Evolutionary conservation across 2,888 invertebrate species (phyloP).

Genomic region (Dermolepida albohirtum): DNA sequence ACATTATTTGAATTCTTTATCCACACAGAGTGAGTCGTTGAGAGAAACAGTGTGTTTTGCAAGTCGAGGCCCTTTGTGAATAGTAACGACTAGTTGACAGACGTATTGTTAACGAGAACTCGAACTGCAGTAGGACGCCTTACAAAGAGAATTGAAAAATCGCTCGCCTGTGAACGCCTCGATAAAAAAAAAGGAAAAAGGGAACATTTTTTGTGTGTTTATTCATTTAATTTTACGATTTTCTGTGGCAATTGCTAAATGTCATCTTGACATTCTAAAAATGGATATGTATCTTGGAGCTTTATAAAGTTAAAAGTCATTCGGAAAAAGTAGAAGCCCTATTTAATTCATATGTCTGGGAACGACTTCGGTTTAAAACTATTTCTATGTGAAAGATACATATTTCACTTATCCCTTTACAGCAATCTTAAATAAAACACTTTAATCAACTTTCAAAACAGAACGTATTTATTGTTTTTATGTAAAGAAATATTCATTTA

Average conservation of each 20-base stretch:
- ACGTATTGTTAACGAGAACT: constrained; percentile 47
- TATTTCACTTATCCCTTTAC: not conserved
- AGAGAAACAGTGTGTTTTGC: constrained; percentile 46
- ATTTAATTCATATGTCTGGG: not conserved
- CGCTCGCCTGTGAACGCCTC: constrained; percentile 47
- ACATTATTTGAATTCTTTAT: constrained; percentile 38
- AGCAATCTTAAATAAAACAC: no score
- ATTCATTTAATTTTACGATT: constrained; percentile 44
- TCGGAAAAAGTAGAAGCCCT: constrained; percentile 4
- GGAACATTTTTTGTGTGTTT: constrained; percentile 34
- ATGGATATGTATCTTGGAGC: constrained; percentile 15
- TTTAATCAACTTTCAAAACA: no score
- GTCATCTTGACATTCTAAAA: constrained; percentile 42
- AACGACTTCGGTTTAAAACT: no score
- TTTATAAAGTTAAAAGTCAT: constrained; percentile 21
- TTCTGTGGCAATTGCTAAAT: constrained; percentile 39
- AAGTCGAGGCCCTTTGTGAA: constrained; percentile 45
- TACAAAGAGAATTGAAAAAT: constrained; percentile 50
- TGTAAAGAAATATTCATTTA: no score
- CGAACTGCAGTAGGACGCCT: constrained; percentile 39
- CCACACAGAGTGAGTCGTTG: constrained; percentile 40
- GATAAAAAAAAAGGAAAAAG: constrained; percentile 36
- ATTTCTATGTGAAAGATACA: no score
- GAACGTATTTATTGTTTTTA: no score
- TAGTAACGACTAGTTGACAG: constrained; percentile 47